A percentile compares a stretch with the other conserved stretches of the same genome.
phyloP scores from a whole-genome alignment of 2,113 vertebrate species.

The Entomyzon cyanotis region DNA sequence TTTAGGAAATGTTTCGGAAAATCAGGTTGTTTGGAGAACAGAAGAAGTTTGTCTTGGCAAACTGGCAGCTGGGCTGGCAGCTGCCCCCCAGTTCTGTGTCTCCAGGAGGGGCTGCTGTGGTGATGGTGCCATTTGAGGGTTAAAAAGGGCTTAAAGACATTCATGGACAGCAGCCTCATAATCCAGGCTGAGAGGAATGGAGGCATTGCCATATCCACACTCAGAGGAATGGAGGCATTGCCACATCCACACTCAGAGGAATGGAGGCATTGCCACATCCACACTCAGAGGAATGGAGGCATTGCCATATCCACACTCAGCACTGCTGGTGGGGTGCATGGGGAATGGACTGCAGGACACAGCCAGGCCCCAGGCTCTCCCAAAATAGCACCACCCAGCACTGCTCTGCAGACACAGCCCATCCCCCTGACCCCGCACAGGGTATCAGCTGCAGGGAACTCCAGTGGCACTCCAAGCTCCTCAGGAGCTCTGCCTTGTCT shows the following conservation, averaged over 20 bases:
- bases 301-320: too few relatives aligned
- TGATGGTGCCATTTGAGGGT: background rate
- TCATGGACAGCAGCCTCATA: background rate
- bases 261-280: too few relatives aligned
- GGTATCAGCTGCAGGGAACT: background rate
- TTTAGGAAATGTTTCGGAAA: too few relatives aligned
- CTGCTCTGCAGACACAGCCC: background rate
- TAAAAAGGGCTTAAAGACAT: background rate
- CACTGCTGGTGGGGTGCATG: background rate
- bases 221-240: too few relatives aligned
- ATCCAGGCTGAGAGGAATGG: rapidly evolving
- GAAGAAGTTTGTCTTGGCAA: background rate
- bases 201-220: background rate
- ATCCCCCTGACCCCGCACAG: background rate
- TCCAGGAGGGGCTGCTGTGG: background rate
- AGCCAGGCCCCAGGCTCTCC: background rate
- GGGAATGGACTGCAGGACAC: rapidly evolving
- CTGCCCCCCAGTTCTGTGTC: background rate
- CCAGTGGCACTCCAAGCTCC: background rate
- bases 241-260: too few relatives aligned
- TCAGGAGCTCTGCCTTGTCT: background rate
- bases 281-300: too few relatives aligned
- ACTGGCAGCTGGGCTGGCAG: background rate
- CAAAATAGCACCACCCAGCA: background rate
- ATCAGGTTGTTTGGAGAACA: background rate